These are phyloP conservation scores for Philypnodon macrostomus DNA, from an alignment of 2,797 vertebrate species.

Conservation along the genomic window DNA sequence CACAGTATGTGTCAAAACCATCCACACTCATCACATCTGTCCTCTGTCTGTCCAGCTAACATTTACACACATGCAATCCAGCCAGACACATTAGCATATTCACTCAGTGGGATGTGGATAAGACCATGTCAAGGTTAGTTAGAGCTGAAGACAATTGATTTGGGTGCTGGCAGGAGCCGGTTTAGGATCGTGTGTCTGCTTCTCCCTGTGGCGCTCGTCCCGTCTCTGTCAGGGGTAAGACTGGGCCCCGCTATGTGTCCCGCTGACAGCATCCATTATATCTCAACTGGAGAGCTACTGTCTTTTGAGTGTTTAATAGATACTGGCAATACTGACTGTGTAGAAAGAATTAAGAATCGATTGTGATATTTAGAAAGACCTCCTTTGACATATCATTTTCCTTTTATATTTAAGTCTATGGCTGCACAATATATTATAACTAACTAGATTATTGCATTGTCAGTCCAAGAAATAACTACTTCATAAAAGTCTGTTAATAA, in stretches of 20 bases:
- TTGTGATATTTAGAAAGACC: neutral
- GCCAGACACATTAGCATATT: constrained; percentile 24
- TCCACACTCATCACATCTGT: constrained; percentile 50
- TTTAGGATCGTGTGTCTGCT: constrained; percentile 19
- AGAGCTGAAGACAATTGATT: constrained; percentile 62
- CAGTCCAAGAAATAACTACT: too few species aligned
- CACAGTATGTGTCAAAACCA: too few species aligned
- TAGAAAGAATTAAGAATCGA: neutral
- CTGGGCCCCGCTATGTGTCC: constrained; percentile 43
- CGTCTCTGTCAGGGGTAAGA: constrained; percentile 27
- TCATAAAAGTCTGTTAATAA: too few species aligned
- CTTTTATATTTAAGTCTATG: too few species aligned
- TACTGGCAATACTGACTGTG: constrained; percentile 1
- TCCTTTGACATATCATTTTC: neutral
- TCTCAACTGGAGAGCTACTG: constrained; percentile 28
- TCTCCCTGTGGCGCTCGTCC: constrained; percentile 13
- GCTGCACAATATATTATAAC: too few species aligned
- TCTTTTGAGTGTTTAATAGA: constrained; percentile 25
- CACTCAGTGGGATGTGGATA: constrained; percentile 30
- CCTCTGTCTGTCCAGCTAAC: constrained; percentile 41
- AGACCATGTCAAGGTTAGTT: constrained; percentile 61
- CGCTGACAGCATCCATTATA: constrained; percentile 33
- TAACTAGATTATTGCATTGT: too few species aligned
- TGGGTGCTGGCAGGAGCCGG: constrained; percentile 50
- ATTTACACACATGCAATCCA: constrained; percentile 8